Conservation (phyloP, 2,797 vertebrate genomes). For the Gymnoscopelus microlampas region DNA sequence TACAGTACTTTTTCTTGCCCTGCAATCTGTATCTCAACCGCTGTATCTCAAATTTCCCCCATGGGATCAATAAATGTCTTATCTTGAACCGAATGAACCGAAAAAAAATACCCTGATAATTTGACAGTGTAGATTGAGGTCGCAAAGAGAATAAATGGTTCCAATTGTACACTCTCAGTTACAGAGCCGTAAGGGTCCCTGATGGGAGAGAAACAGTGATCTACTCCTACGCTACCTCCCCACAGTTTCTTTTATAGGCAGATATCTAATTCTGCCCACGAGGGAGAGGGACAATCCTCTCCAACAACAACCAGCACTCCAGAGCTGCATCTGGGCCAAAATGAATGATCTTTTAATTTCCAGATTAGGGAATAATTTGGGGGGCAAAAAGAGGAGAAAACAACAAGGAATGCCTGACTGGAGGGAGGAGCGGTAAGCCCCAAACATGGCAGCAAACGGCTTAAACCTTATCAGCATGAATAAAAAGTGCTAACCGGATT, state of each 20-base stretch:
- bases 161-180: no score
- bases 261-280: background rate
- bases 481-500: conserved; percentile 6
- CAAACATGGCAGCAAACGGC: background rate
- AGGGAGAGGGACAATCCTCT: conserved; percentile 17
- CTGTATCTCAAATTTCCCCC: no score
- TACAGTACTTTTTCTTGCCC: no score
- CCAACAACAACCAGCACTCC: background rate
- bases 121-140: no score
- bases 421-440: background rate
- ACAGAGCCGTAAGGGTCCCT: no score
- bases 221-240: background rate
- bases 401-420: no score
- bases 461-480: background rate
- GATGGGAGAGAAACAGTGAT: no score
- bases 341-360: background rate
- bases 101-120: no score
- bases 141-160: no score
- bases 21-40: no score
- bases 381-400: background rate
- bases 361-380: conserved; percentile 3
- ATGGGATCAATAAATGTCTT: no score
- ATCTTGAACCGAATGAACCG: no score
- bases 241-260: background rate
- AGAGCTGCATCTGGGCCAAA: background rate